Conservation (phyloP, 1,140 invertebrate genomes). For the Oedothorax gibbosus region DNA sequence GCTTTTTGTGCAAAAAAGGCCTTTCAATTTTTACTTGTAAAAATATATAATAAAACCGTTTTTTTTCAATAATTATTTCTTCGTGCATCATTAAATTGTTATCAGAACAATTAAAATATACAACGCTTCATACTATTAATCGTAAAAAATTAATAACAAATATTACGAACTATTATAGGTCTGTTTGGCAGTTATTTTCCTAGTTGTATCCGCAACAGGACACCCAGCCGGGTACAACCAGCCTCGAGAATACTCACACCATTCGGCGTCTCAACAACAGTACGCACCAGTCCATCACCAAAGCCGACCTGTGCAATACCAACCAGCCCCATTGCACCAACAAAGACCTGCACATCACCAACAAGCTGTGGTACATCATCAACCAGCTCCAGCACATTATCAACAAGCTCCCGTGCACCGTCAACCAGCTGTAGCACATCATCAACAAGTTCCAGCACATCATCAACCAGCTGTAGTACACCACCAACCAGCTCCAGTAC, state of each 20-base stretch:
- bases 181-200: not conserved
- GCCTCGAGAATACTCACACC: not conserved
- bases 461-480: not conserved
- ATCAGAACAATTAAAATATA: too few relatives aligned
- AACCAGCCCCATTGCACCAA: not conserved
- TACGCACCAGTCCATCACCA: not conserved
- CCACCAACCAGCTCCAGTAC: constrained; percentile 10
- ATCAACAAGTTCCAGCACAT: constrained; percentile 11
- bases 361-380: not conserved
- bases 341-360: not conserved
- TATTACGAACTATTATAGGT: constrained; percentile 9
- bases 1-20: too few relatives aligned
- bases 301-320: not conserved
- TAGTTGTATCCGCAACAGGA: not conserved
- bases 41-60: too few relatives aligned
- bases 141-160: not conserved
- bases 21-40: too few relatives aligned
- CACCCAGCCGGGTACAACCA: not conserved
- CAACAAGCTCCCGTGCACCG: constrained; percentile 7
- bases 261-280: not conserved
- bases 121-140: too few relatives aligned
- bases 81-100: too few relatives aligned
- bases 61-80: too few relatives aligned
- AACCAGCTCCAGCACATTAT: constrained; percentile 14
- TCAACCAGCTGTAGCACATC: not conserved